Evolutionary conservation across 2,888 invertebrate genomes (phyloP), one percentile per base, ranked within the genome.

Genomic region (Dasypolia templi): DNA sequence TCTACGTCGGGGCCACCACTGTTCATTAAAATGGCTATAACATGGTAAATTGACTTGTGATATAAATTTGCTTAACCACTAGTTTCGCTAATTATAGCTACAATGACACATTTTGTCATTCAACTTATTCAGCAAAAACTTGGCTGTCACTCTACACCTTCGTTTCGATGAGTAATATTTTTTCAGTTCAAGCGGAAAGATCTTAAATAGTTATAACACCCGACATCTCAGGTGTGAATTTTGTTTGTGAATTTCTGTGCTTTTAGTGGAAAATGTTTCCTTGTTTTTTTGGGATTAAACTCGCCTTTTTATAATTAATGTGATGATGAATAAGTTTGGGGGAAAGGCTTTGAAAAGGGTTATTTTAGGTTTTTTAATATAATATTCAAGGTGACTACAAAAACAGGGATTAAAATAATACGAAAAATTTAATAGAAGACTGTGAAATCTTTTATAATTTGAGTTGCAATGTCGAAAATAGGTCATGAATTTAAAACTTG

Each of bases 201-300:
- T 90, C 81, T 91, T 70, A 90, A 91, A 91, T 91, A 91, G 71
- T 76, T 90, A 89, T 88, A 87, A 88, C 91, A 89, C 89, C 88
- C 75, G 75, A 75, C 86, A 87, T 90, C 90, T 89, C 90, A 92
- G 92, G 93, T 92, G 92, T 89, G 90, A 93, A 92, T 90, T 90
- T 90, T 92, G 88, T 92, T 92, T 91, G 88, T 89, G 88, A 88
- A 88, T 88, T 86, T 77, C 75, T 72, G 63, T 75, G 70, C 76
- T 85, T 82, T 80, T 77, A 84, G 29, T 32, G 22, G 59, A 61
- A 67, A 53, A 58, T 71, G 69, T 72, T 80, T 75, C 55, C 79
- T 77, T 79, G 71, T 77, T 77, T 83, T n/a, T 73, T 61, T 5
- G 26, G 51, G 46, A 56, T 72, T 44, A 73, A 53, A 32, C 63